phyloP scores from a whole-genome alignment of 2,113 vertebrate species.

The Mastomys coucha region DNA sequence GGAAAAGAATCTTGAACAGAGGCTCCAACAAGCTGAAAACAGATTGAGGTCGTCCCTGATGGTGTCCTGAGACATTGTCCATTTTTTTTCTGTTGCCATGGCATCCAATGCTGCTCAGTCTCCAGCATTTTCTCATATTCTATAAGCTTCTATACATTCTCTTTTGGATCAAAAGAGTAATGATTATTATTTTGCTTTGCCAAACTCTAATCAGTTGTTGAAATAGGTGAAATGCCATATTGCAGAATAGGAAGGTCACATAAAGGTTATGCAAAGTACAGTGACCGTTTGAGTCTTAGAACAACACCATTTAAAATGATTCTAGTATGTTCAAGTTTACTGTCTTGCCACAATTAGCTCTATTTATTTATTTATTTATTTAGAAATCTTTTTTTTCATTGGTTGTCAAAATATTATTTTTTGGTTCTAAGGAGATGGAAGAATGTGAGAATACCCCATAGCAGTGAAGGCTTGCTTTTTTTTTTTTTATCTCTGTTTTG shows the following conservation, averaged over 20 bases:
- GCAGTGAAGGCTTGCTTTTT: too few species aligned
- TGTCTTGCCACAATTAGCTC: not conserved
- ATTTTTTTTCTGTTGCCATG: not conserved
- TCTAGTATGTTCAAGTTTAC: not conserved
- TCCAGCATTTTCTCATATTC: not conserved
- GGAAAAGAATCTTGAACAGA: not conserved
- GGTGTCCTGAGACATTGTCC: not conserved
- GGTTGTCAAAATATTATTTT: constrained; percentile 1
- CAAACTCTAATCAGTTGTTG: not conserved
- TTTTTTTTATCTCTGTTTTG: constrained; percentile 54
- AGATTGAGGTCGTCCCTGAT: not conserved
- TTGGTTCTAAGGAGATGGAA: constrained; percentile 56
- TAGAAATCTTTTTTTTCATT: not conserved
- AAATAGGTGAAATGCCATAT: not conserved
- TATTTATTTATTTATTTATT: not conserved
- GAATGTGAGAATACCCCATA: constrained; percentile 14
- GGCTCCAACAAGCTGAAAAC: not conserved
- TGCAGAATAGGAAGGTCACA: not conserved
- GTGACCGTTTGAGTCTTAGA: not conserved
- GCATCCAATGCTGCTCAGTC: not conserved
- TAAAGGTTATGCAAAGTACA: not conserved
- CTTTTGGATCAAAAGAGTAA: not conserved
- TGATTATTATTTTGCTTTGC: not conserved
- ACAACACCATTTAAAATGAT: not conserved
- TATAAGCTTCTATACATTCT: not conserved